Percentiles rank a stretch among this genome's conserved stretches.
phyloP scores from a whole-genome alignment of 2,797 vertebrate genomes.

The Nothura maculosa region DNA sequence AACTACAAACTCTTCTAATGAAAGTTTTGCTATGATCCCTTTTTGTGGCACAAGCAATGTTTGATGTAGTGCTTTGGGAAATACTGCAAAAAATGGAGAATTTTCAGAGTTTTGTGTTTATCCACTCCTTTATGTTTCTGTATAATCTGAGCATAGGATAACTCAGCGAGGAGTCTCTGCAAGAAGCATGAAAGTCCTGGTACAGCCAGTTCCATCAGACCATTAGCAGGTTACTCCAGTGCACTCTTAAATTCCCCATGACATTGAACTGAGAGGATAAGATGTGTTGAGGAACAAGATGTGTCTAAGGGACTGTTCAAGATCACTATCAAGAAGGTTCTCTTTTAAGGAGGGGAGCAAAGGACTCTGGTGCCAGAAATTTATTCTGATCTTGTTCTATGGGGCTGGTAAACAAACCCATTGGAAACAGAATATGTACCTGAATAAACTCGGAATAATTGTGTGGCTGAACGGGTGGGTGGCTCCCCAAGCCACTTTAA shows the following conservation, averaged over 20 bases:
- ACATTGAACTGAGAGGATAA: neutral
- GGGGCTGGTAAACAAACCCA: neutral
- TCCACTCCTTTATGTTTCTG: neutral
- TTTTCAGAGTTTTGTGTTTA: neutral
- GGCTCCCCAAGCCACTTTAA: neutral
- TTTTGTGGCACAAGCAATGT: neutral
- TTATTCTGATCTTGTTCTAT: neutral
- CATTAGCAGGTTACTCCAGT: no score
- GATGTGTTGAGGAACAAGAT: neutral
- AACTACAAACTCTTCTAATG: neutral
- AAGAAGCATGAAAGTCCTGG: neutral
- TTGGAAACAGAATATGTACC: neutral
- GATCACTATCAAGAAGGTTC: neutral
- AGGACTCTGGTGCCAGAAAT: neutral
- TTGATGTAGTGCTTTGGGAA: neutral
- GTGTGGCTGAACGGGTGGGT: no score
- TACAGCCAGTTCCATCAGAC: no score
- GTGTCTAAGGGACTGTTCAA: neutral
- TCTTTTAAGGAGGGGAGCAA: neutral
- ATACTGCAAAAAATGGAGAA: no score
- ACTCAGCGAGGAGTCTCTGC: neutral
- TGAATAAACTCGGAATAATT: neutral
- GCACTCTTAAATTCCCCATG: neutral
- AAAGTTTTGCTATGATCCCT: neutral
- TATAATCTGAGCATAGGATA: neutral